Base-by-base conservation (phyloP, 2,113 vertebrate species). In the Myotis davidii region DNA sequence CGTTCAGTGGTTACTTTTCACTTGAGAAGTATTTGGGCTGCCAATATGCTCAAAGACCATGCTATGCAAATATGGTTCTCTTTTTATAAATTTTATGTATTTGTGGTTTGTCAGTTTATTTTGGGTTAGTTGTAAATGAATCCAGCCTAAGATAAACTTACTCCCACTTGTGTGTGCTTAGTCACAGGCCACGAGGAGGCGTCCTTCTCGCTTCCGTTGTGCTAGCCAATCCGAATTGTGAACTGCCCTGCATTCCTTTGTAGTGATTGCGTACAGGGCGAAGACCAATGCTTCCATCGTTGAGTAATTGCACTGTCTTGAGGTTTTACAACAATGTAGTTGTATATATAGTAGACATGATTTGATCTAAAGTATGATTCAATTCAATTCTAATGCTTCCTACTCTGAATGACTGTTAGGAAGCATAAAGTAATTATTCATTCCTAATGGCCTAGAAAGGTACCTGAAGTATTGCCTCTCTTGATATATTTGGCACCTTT, bases 1-100 rank as follows among this genome's bases (percentile, higher is more conserved):
- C 74, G 92, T 61, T 32, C 16, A 83, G 59, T 65, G 69, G 50
- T 92, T 85, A 39, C 48, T 88, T 93, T 91, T 94, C 18, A 59
- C 78, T 91, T 90, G 59, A 92, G 56, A 91, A 85, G 79, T 85
- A 52, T 92, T 87, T 56, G 64, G 48, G 54, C 76, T 65, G 23
- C 13, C 20, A 39, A 6, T 88, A 81, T 91, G 29, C 59, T 72
- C 48, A 94, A n/a, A n/a, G 50, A 45, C 85, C 54, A 48, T 78
- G 21, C n/a, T 85, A 82, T 85, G 52, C 45, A 92, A 48, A 84
- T 69, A 8, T 21, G 14, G 52, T 65, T 56, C 11, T 88, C n/a
- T 85, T 56, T 90, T 45, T 70, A 11, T 54, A 61, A 34, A 61
- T 39, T 93, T 59, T 70, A 21, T 72, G 73, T 61, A n/a, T 90